Percentiles rank a stretch among this genome's conserved stretches.
Conservation (phyloP, 2,113 vertebrate genomes). For the Crotalus horridus region DNA sequence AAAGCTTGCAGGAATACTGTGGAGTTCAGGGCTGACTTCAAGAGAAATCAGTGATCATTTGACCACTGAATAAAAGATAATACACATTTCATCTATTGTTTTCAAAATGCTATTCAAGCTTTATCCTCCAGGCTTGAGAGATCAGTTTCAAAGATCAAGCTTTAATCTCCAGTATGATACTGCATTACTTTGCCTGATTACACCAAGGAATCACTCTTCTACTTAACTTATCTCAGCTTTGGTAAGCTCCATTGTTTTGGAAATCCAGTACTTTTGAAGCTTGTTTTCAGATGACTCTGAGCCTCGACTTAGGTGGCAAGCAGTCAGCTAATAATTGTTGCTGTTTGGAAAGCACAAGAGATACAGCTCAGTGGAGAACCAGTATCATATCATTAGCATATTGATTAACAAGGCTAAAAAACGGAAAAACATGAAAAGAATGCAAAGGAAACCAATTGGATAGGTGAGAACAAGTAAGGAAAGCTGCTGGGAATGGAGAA, state of each 20-base stretch:
- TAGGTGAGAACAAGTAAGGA: conserved; percentile 12
- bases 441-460: neutral
- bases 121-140: conserved; percentile 12
- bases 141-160: conserved; percentile 21
- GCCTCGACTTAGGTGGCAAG: conserved; percentile 5
- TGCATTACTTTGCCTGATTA: conserved; percentile 2
- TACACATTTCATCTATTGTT: conserved; percentile 1
- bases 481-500: neutral
- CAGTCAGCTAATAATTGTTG: conserved; percentile 13
- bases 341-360: conserved; percentile 6
- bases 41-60: neutral
- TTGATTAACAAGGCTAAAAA: conserved; percentile 10
- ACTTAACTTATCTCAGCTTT: conserved; percentile 21
- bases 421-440: conserved; percentile 6
- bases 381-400: neutral
- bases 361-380: neutral
- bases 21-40: neutral
- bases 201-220: neutral
- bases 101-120: conserved; percentile 16
- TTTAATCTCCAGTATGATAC: neutral
- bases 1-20: neutral
- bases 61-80: neutral
- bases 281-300: conserved; percentile 1
- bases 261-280: conserved; percentile 18
- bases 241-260: conserved; percentile 11